Base-by-base conservation (phyloP, 2,888 invertebrate genomes). In the Priocnemis perturbator region DNA sequence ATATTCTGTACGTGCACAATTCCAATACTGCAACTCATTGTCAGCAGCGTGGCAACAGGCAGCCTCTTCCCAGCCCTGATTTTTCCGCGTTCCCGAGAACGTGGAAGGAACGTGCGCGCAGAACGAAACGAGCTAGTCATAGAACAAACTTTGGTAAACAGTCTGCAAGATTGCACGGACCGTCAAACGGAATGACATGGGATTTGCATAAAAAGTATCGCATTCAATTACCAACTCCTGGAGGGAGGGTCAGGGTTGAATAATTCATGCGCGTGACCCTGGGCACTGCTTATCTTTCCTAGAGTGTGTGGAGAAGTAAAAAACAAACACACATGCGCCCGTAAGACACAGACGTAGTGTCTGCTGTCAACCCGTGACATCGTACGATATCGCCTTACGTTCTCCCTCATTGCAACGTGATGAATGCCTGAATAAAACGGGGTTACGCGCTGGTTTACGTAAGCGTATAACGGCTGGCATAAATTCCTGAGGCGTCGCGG, bases 11-110 rank as follows among this genome's bases (percentile, higher is more conserved):
- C 73, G 70, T 76, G 74, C 74, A 77, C 71, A 83, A 85, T 84
- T 82, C 82, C 82, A 72, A 82, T 85, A 85, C 81, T 81, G 83
- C 83, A 83, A 84, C 75, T 83, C 83, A 79, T 83, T 83, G 74
- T 79, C 83, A 17, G 30, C 60, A 53, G 56, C 45, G 64, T 52
- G 55, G 60, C 60, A 53, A 44, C 47, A 44, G 52, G 17, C 14
- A 19, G n/a, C 17, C 23, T 23, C 53, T 45, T 44, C 52, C 17
- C 20, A 15, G 7, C 23, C 52, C 20, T 56, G 26, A 26, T 48
- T 21, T 21, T 30, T 52, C 37, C 17, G 9, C 19, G n/a, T 45
- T n/a, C 21, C 17, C n/a, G 14, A n/a, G 14, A 59, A 50, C 55
- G 47, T 44, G 53, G 47, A 30, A 21, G 4, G n/a, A 37, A 30